Conservation (phyloP, 2,113 vertebrate genomes). For the Nothocercus julius region DNA sequence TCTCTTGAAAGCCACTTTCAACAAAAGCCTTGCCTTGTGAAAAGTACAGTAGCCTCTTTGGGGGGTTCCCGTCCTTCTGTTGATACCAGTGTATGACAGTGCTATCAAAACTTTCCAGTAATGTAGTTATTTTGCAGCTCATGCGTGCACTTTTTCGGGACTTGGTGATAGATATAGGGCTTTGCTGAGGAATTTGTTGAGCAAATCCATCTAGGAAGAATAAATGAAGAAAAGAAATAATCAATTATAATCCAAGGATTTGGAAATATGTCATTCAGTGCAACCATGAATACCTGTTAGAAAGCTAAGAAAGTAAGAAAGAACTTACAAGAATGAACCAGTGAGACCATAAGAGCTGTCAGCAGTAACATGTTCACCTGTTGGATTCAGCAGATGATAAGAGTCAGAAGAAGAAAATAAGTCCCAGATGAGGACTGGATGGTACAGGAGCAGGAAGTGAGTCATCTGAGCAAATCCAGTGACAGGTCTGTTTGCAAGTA, state of each 20-base stretch:
- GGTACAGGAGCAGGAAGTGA: background rate
- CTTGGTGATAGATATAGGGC: background rate
- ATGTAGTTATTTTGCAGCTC: background rate
- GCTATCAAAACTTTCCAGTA: fast-evolving
- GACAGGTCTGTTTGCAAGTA: background rate
- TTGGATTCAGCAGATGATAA: background rate
- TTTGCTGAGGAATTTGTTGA: background rate
- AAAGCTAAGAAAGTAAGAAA: background rate
- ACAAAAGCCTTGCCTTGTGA: fast-evolving
- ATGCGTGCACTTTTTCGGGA: background rate
- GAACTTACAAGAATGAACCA: background rate
- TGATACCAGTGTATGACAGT: background rate
- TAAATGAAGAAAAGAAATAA: background rate
- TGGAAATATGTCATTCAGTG: background rate
- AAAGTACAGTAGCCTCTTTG: background rate
- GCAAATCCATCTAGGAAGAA: background rate
- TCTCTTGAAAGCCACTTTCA: background rate
- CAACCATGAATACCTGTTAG: background rate
- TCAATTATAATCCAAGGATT: background rate
- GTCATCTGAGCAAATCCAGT: background rate
- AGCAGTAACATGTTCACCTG: background rate
- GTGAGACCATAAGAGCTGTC: background rate
- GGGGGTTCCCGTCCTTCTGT: background rate
- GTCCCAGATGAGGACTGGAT: background rate
- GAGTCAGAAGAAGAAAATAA: background rate